phyloP scores from a whole-genome alignment of 2,113 vertebrate species.

The Crotalus horridus region DNA sequence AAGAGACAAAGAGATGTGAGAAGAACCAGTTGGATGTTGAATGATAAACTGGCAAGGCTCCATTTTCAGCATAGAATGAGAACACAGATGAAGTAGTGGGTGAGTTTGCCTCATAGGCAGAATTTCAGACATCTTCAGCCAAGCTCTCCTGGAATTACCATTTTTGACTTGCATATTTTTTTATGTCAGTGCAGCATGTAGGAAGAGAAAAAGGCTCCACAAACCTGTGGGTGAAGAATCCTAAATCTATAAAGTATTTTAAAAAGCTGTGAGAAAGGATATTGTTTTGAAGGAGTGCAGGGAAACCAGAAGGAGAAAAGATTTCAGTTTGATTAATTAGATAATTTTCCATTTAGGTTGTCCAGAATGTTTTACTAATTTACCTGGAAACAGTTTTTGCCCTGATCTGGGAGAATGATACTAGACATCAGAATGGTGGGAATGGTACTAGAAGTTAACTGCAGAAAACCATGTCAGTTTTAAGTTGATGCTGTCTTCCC shows the following conservation, averaged over 20 bases:
- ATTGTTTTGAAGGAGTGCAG: neutral
- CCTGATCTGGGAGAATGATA: neutral
- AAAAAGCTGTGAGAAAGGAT: neutral
- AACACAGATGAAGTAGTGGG: neutral
- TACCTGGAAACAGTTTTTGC: neutral
- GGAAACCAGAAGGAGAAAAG: neutral
- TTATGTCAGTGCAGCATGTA: neutral
- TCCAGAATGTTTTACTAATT: neutral
- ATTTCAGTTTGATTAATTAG: neutral
- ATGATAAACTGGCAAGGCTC: neutral
- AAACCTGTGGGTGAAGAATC: neutral
- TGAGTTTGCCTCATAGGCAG: neutral
- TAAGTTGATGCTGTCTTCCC: neutral
- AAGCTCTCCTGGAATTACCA: neutral
- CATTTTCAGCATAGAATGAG: neutral
- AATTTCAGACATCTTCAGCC: neutral
- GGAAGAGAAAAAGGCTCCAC: neutral
- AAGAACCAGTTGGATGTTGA: neutral
- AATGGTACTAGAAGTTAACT: neutral
- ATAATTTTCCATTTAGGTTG: neutral
- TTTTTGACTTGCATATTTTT: neutral
- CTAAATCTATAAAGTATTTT: neutral
- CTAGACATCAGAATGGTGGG: neutral
- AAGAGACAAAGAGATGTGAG: neutral
- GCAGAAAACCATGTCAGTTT: neutral